Conservation (phyloP, 2,888 invertebrate genomes). For the Sphaeridia pumilis region DNA sequence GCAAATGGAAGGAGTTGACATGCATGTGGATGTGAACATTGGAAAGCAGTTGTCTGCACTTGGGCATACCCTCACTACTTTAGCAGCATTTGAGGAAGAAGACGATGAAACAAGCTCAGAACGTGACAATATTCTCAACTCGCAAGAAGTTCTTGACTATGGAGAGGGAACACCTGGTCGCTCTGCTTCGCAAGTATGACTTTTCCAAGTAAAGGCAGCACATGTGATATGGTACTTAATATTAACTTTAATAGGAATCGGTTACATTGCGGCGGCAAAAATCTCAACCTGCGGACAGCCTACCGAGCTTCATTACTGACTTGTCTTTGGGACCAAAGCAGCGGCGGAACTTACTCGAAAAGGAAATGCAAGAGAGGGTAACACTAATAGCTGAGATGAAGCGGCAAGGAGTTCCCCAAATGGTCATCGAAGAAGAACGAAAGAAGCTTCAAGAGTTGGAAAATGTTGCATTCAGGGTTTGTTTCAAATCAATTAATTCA, state of each 20-base stretch:
- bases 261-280: constrained; percentile 53
- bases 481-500: not conserved
- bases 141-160: constrained; percentile 24
- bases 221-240: not conserved
- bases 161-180: constrained; percentile 18
- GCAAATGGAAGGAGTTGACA: constrained; percentile 99
- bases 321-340: constrained; percentile 65
- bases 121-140: constrained; percentile 21
- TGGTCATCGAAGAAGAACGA: constrained; percentile 84
- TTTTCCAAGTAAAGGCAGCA: not conserved
- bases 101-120: constrained; percentile 43
- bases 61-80: constrained; percentile 87
- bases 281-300: constrained; percentile 54
- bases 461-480: constrained; percentile 75
- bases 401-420: constrained; percentile 73
- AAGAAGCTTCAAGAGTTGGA: constrained; percentile 84
- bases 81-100: constrained; percentile 75
- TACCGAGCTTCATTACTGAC: constrained; percentile 75
- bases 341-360: constrained; percentile 84
- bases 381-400: constrained; percentile 87
- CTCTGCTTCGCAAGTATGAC: constrained; percentile 25
- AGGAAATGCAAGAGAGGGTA: constrained; percentile 95
- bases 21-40: constrained; percentile 88
- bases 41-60: constrained; percentile 90
- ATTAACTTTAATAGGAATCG: constrained; percentile 47